A percentile compares a stretch with the other conserved stretches of the same genome.
These are phyloP conservation scores for Deroplatys truncata DNA, from an alignment of 2,888 invertebrate genomes.

Conservation along the genomic window DNA sequence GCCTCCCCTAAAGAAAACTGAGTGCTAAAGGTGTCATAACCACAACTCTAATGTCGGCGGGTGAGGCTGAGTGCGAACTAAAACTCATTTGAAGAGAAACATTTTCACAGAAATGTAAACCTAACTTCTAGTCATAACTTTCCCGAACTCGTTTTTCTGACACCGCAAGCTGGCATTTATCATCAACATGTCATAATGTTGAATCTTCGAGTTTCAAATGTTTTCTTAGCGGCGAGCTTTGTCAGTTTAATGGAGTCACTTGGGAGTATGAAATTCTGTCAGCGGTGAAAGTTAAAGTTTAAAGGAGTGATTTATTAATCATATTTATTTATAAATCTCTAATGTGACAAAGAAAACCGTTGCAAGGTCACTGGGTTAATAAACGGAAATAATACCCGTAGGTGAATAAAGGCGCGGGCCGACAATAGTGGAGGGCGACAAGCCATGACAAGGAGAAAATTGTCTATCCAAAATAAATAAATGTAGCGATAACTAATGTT, in stretches of 20 bases:
- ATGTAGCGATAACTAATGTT: too few relatives aligned
- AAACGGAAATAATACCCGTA: too few relatives aligned
- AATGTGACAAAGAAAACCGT: too few relatives aligned
- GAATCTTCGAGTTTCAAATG: not conserved
- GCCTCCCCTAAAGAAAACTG: not conserved
- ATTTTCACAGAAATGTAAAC: not conserved
- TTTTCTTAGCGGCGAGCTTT: not conserved
- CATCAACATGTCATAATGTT: not conserved
- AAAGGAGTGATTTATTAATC: too few relatives aligned
- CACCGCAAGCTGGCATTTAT: not conserved
- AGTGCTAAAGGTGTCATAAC: not conserved
- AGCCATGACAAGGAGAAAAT: too few relatives aligned
- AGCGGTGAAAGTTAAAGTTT: not conserved
- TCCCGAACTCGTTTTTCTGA: not conserved
- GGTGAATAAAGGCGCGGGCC: too few relatives aligned
- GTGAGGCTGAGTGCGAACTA: not conserved
- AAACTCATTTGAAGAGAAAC: not conserved
- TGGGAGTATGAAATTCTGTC: not conserved
- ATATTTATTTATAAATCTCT: too few relatives aligned
- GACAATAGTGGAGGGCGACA: too few relatives aligned
- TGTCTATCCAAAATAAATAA: too few relatives aligned
- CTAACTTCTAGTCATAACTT: not conserved
- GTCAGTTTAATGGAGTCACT: not conserved
- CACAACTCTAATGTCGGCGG: not conserved
- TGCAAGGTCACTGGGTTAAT: too few relatives aligned